Conservation (phyloP, 2,113 vertebrate species). For the Tapirus terrestris region DNA sequence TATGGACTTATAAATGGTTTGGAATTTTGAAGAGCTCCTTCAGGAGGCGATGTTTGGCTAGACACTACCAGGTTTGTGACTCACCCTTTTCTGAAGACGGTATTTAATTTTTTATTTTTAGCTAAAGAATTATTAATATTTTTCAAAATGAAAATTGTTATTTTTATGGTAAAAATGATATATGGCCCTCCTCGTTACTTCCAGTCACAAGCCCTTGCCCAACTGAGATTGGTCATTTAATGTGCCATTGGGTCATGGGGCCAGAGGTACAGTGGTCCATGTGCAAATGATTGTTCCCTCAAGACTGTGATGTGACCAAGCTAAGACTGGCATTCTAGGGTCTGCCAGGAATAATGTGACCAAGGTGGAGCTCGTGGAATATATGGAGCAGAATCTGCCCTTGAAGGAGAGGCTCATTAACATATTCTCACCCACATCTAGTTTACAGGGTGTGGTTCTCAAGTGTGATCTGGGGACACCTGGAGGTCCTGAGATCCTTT, state of each 20-base stretch:
- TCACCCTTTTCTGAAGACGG: background rate
- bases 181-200: background rate
- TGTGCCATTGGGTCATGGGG: background rate
- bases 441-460: background rate
- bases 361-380: background rate
- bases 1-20: background rate
- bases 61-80: background rate
- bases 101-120: background rate
- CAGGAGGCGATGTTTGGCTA: background rate
- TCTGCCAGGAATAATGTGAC: background rate
- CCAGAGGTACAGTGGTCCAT: background rate
- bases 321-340: background rate
- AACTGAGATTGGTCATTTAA: background rate
- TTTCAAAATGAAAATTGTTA: background rate
- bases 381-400: background rate
- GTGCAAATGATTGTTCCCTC: background rate
- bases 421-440: background rate
- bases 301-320: background rate
- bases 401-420: background rate
- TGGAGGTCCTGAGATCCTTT: background rate
- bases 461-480: background rate
- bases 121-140: background rate
- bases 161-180: background rate
- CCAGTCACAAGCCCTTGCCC: background rate
- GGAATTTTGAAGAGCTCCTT: background rate